Conservation (phyloP, 1,140 invertebrate species). For the Bursaphelenchus mucronatus region DNA sequence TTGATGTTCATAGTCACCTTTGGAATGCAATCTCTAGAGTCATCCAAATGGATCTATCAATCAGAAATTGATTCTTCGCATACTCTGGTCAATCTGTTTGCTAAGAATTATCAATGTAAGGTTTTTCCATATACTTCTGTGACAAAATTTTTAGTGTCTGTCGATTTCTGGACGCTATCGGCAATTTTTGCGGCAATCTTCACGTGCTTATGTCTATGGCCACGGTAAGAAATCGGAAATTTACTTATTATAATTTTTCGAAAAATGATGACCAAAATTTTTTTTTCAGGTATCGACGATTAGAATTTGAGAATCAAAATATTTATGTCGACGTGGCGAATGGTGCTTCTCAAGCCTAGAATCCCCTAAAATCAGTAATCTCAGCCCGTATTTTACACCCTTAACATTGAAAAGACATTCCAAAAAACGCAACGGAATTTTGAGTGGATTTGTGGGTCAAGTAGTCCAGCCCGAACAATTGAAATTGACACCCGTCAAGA, state of each 20-base stretch:
- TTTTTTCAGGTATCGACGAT: conserved; percentile 36
- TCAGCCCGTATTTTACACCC: conserved; percentile 6
- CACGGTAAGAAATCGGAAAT: conserved; percentile 28
- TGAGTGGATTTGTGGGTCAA: background rate
- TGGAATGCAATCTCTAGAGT: conserved; percentile 39
- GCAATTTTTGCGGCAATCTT: conserved; percentile 38
- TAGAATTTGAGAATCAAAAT: conserved; percentile 38
- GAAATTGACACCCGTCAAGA: conserved; percentile 2
- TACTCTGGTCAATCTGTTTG: background rate
- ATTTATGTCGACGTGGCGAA: background rate
- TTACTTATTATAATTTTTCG: conserved; percentile 14
- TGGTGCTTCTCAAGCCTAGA: no score
- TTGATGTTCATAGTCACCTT: conserved; percentile 41
- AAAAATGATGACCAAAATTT: conserved; percentile 5
- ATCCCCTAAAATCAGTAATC: background rate
- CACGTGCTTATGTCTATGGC: conserved; percentile 40
- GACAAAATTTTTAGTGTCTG: conserved; percentile 22
- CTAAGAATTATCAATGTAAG: conserved; percentile 40
- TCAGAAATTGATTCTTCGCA: background rate
- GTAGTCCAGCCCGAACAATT: conserved; percentile 8
- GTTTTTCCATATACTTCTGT: conserved; percentile 5
- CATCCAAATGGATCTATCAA: conserved; percentile 35
- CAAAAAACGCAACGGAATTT: background rate
- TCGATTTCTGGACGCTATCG: conserved; percentile 44
- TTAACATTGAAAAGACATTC: conserved; percentile 1